A percentile compares a stretch with the other conserved stretches of the same genome.
phyloP scores from a whole-genome alignment of 2,888 invertebrate genomes.

The Globia sparganii region DNA sequence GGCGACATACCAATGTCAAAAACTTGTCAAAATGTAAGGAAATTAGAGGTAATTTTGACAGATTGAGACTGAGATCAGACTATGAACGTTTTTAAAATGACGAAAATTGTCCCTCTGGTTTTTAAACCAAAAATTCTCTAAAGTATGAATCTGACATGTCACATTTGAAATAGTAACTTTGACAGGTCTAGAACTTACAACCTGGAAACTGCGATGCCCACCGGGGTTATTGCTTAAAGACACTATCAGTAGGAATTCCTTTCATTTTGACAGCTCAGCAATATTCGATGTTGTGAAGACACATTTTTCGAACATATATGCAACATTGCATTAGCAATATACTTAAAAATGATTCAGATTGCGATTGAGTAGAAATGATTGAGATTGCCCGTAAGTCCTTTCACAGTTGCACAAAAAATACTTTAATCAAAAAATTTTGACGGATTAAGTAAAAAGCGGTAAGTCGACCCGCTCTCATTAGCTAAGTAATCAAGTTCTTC shows the following conservation, averaged over 20 bases:
- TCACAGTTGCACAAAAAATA: not conserved
- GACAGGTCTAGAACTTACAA: not conserved
- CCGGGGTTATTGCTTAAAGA: too few relatives aligned
- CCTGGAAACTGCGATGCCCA: not conserved
- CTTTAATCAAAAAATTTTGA: not conserved
- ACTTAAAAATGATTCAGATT: not conserved
- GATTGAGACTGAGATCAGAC: too few relatives aligned
- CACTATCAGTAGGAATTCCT: too few relatives aligned
- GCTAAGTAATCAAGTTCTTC: slow-evolving; percentile 9
- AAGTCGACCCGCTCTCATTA: not conserved
- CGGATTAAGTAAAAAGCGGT: not conserved
- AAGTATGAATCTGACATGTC: not conserved
- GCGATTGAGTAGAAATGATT: not conserved
- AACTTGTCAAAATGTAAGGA: too few relatives aligned
- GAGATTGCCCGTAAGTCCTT: not conserved
- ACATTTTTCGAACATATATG: too few relatives aligned
- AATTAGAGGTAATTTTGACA: too few relatives aligned
- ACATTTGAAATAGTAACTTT: not conserved
- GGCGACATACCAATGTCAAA: too few relatives aligned
- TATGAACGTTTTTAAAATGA: too few relatives aligned
- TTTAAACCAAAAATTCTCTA: not conserved
- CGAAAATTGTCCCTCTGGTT: too few relatives aligned
- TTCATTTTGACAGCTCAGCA: not conserved
- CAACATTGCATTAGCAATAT: not conserved
- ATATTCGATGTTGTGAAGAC: not conserved